These are phyloP conservation scores for Aleiodes leptofemur DNA, from an alignment of 2,888 invertebrate genomes.

Conservation along the genomic window DNA sequence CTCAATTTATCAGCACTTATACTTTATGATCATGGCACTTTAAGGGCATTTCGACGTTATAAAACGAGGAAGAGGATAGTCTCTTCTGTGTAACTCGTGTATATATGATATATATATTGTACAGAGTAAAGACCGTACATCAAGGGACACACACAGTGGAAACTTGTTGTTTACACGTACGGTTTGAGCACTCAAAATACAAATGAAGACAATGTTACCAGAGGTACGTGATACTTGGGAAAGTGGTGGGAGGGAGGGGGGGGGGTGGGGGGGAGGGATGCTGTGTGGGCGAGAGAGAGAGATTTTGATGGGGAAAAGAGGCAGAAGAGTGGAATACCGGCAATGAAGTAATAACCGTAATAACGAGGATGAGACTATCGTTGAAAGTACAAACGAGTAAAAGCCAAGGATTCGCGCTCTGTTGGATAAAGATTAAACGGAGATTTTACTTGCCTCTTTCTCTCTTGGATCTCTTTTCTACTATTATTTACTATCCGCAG, in stretches of 20 bases:
- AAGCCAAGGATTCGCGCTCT: conserved; percentile 37
- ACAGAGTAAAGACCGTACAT: conserved; percentile 20
- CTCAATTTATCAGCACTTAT: no score
- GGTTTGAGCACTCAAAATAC: background rate
- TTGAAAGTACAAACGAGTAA: conserved; percentile 11
- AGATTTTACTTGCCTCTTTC: conserved; percentile 19
- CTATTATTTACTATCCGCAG: conserved; percentile 25
- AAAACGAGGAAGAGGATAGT: background rate
- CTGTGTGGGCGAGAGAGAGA: background rate
- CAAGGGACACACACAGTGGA: background rate
- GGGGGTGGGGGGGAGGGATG: no score
- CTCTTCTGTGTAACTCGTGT: conserved; percentile 6
- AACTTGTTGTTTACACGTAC: conserved; percentile 6
- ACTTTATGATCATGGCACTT: no score
- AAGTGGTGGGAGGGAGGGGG: no score
- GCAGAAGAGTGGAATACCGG: conserved; percentile 4
- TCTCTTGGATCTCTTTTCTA: conserved; percentile 1
- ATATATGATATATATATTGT: no score
- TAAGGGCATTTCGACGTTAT: no score
- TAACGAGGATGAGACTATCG: conserved; percentile 40
- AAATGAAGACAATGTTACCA: background rate
- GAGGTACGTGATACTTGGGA: background rate
- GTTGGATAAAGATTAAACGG: conserved; percentile 45
- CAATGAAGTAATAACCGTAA: conserved; percentile 47
- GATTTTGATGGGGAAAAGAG: background rate